phyloP scores from a whole-genome alignment of 2,113 vertebrate species.

The Sardina pilchardus region DNA sequence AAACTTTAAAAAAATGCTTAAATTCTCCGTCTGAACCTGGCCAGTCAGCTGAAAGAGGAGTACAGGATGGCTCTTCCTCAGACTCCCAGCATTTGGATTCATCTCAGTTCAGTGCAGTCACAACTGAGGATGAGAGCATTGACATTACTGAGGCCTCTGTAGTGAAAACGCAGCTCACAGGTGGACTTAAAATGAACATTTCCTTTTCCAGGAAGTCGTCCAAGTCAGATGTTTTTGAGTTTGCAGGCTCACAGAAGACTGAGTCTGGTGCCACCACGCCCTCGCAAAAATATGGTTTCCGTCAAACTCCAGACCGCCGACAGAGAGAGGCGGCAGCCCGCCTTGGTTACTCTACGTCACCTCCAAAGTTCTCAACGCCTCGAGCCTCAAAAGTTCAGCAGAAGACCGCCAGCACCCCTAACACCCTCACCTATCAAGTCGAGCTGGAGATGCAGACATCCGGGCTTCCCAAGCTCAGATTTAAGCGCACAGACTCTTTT shows the following conservation, averaged over 20 bases:
- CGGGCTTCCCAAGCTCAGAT: constrained; percentile 86
- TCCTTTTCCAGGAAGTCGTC: constrained; percentile 45
- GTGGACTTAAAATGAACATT: constrained; percentile 41
- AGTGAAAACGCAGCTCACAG: constrained; percentile 37
- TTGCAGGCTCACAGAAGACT: constrained; percentile 8
- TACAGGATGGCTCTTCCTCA: constrained; percentile 49
- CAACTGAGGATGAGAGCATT: constrained; percentile 55
- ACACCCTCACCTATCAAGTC: constrained; percentile 76
- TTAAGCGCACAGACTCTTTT: constrained; percentile 78
- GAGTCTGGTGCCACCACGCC: constrained; percentile 5
- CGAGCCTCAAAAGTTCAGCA: constrained; percentile 33
- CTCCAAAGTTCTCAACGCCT: constrained; percentile 57
- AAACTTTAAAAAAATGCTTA: neutral
- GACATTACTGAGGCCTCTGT: constrained; percentile 41
- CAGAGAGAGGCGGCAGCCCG: constrained; percentile 77
- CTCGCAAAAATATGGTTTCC: constrained; percentile 64
- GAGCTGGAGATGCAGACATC: constrained; percentile 87
- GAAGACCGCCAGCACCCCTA: constrained; percentile 32
- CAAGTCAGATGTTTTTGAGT: neutral
- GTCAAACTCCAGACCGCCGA: constrained; percentile 77
- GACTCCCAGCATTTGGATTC: constrained; percentile 52
- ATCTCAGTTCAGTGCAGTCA: constrained; percentile 54
- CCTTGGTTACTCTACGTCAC: constrained; percentile 58
- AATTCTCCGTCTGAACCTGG: constrained; percentile 21
- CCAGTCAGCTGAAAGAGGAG: constrained; percentile 13